Conservation (phyloP, 2,113 vertebrate species). For the Poecilia latipinna region DNA sequence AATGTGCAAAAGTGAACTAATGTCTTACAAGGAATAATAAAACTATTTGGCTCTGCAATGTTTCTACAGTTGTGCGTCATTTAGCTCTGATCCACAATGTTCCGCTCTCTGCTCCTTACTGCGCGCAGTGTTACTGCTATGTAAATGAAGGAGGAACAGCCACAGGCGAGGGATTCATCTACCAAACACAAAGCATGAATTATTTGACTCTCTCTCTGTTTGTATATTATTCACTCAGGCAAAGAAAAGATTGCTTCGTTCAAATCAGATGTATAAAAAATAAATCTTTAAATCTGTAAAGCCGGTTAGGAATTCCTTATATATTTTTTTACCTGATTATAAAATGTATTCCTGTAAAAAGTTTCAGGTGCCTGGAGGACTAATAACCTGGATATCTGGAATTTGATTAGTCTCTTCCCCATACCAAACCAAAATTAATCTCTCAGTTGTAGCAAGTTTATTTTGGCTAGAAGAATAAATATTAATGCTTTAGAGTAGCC, state of each 20-base stretch:
- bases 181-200: background rate
- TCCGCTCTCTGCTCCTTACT: conserved; percentile 14
- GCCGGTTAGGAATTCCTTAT: background rate
- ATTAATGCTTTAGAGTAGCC: background rate
- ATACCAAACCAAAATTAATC: background rate
- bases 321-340: background rate
- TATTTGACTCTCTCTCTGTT: conserved; percentile 1
- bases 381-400: background rate
- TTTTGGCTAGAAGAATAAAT: background rate
- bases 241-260: background rate
- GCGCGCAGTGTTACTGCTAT: conserved; percentile 5
- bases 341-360: background rate
- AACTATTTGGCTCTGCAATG: conserved; percentile 5
- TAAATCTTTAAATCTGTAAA: background rate
- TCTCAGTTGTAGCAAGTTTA: background rate
- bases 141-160: conserved; percentile 28
- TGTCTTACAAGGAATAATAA: background rate
- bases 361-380: background rate
- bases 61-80: conserved; percentile 6
- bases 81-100: conserved; percentile 15
- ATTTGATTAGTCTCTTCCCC: background rate
- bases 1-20: background rate
- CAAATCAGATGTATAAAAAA: background rate
- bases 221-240: background rate
- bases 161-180: conserved; percentile 32